Percentiles rank a stretch among this genome's conserved stretches.
These are phyloP conservation scores for Chloroceryle amazona DNA, from an alignment of 2,797 vertebrate genomes.

Conservation along the genomic window DNA sequence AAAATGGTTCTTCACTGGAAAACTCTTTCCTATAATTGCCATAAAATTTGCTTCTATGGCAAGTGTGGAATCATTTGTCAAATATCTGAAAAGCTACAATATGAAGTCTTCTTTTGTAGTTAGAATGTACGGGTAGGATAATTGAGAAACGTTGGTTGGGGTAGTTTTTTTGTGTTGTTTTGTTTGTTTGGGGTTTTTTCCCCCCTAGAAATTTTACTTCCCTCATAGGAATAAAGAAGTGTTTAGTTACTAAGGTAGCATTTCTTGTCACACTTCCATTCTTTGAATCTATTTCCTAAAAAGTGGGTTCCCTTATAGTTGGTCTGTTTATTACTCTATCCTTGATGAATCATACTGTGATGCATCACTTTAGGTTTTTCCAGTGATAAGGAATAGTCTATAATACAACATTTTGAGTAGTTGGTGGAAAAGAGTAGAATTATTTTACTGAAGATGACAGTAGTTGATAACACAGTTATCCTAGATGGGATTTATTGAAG, in stretches of 20 bases:
- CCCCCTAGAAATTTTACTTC: not conserved
- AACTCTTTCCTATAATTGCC: not conserved
- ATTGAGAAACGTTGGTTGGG: not conserved
- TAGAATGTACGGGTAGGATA: not conserved
- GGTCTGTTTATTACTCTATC: not conserved
- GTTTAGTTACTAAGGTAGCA: not conserved
- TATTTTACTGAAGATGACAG: not conserved
- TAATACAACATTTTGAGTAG: not conserved
- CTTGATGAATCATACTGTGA: not conserved
- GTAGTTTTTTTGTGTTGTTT: no score
- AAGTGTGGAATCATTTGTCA: not conserved
- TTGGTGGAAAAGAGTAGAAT: not conserved
- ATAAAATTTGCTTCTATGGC: not conserved
- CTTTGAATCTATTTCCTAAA: not conserved
- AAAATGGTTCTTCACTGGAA: not conserved
- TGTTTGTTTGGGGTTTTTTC: no score
- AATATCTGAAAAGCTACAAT: not conserved
- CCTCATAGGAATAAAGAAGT: not conserved
- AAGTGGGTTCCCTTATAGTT: not conserved
- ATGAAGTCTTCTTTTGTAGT: not conserved
- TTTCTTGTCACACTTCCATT: not conserved
- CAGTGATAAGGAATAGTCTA: not conserved
- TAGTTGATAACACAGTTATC: slow-evolving; percentile 2
- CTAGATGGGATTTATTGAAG: not conserved
- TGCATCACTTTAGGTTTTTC: slow-evolving; percentile 26